These are phyloP conservation scores for Drosophila sordidula DNA, from an alignment of 2,888 invertebrate species.

Conservation along the genomic window DNA sequence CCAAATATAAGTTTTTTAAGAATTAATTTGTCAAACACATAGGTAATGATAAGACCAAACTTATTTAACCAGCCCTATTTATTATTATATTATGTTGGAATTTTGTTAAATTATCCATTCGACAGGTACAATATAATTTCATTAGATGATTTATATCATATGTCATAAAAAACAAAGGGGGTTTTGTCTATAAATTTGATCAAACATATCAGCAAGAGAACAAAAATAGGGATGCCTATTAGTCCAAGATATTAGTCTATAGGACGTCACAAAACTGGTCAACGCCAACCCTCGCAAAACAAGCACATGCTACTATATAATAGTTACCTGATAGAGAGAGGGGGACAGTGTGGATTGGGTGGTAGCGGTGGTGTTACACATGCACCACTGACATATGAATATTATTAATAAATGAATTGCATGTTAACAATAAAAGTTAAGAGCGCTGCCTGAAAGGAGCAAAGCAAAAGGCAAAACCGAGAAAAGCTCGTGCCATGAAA, in stretches of 20 bases:
- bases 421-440: conserved; percentile 78
- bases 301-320: background rate
- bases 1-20: too few species aligned
- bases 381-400: conserved; percentile 66
- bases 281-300: conserved; percentile 24
- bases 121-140: too few species aligned
- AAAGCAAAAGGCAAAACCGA: conserved; percentile 43
- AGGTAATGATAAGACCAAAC: too few species aligned
- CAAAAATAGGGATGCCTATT: background rate
- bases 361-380: conserved; percentile 22
- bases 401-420: conserved; percentile 79
- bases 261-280: conserved; percentile 16
- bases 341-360: background rate
- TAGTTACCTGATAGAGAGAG: background rate
- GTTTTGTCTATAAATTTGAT: too few species aligned
- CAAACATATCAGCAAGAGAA: too few species aligned
- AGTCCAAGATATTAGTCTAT: conserved; percentile 9
- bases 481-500: conserved; percentile 59
- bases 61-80: too few species aligned
- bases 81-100: too few species aligned
- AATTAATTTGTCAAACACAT: too few species aligned
- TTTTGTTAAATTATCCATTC: too few species aligned
- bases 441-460: conserved; percentile 54
- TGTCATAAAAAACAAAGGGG: too few species aligned
- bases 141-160: too few species aligned